A percentile compares a stretch with the other conserved stretches of the same genome.
phyloP scores from a whole-genome alignment of 2,113 vertebrate species.

The Chaenogobius annularis region DNA sequence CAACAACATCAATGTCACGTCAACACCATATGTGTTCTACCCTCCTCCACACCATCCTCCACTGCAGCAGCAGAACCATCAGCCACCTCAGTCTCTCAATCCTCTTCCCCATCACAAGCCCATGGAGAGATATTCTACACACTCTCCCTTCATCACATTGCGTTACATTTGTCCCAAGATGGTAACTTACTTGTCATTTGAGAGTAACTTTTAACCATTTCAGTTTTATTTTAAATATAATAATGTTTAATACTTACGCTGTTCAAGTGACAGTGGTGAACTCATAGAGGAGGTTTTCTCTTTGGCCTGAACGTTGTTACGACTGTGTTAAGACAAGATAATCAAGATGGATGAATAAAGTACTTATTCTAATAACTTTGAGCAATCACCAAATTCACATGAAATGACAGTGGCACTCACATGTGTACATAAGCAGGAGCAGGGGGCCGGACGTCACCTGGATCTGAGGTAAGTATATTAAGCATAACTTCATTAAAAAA shows the following conservation, averaged over 20 bases:
- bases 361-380: background rate
- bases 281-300: constrained; percentile 48
- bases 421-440: constrained; percentile 35
- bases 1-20: background rate
- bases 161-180: background rate
- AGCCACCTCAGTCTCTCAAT: background rate
- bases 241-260: constrained; percentile 63
- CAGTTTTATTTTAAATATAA: background rate
- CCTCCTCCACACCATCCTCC: too few species aligned
- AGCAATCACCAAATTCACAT: background rate
- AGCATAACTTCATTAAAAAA: background rate
- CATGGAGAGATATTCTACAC: too few species aligned
- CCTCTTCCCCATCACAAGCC: background rate
- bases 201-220: background rate
- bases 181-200: too few species aligned
- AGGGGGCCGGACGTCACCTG: constrained; percentile 49
- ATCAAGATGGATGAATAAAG: background rate
- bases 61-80: background rate
- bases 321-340: constrained; percentile 15
- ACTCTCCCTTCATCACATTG: too few species aligned
- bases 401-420: constrained; percentile 47
- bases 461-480: constrained; percentile 33
- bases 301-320: constrained; percentile 25
- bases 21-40: too few species aligned
- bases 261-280: constrained; percentile 72